phyloP scores from a whole-genome alignment of 1,140 invertebrate species.

The Drosophila simulans region DNA sequence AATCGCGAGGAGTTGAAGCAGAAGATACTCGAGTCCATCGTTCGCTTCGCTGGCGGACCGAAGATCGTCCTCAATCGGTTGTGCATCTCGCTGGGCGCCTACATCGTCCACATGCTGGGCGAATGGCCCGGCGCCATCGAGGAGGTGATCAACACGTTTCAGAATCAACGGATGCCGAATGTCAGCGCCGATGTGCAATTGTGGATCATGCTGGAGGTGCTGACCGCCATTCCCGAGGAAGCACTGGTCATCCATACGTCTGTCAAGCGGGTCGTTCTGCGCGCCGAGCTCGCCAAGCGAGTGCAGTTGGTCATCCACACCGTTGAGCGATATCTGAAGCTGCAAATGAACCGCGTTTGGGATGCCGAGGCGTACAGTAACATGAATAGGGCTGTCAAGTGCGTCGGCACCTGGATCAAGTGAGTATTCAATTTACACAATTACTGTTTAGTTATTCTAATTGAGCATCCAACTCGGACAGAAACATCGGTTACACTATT shows the following conservation, averaged over 20 bases:
- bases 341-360: slow-evolving; percentile 66
- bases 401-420: slow-evolving; percentile 88
- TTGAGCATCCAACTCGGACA: neutral
- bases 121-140: slow-evolving; percentile 88
- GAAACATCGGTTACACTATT: slow-evolving; percentile 84
- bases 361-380: slow-evolving; percentile 83
- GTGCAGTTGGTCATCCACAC: slow-evolving; percentile 74
- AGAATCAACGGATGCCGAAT: slow-evolving; percentile 87
- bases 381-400: slow-evolving; percentile 86
- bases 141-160: slow-evolving; percentile 88
- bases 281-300: slow-evolving; percentile 72
- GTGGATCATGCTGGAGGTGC: slow-evolving; percentile 89
- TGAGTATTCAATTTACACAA: slow-evolving; percentile 41
- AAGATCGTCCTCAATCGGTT: slow-evolving; percentile 93
- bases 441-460: neutral
- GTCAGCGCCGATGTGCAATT: slow-evolving; percentile 85
- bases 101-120: slow-evolving; percentile 88
- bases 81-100: slow-evolving; percentile 91
- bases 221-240: slow-evolving; percentile 93
- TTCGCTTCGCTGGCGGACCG: slow-evolving; percentile 90
- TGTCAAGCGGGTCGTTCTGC: slow-evolving; percentile 69
- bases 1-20: slow-evolving; percentile 91
- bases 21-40: slow-evolving; percentile 90
- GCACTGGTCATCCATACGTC: slow-evolving; percentile 78
- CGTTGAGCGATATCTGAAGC: slow-evolving; percentile 65